Evolutionary conservation across 2,113 vertebrate genomes (phyloP), one percentile per base, ranked within the genome.

Genomic region (Leucopternis melanops): DNA sequence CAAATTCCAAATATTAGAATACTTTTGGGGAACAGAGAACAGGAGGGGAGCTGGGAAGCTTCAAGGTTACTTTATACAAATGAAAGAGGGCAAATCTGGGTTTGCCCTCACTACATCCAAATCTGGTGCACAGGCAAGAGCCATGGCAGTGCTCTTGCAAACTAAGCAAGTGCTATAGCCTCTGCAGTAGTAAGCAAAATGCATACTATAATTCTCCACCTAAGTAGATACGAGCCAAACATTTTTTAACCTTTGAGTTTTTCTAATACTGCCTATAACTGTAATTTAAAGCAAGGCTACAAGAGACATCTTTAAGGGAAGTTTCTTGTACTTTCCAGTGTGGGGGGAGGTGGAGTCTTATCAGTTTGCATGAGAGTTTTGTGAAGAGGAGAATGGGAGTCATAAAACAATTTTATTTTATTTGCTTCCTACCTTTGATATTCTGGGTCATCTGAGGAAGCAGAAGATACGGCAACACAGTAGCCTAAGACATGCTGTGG

Each of bases 1-100:
- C 92, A 95, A 91, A 94, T 97, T 94, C 89, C 81, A 66, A 96
- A 72, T 95, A 94, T 61, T 69, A 87, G 81, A 92, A 75, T 81
- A 72, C 61, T 86, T 95, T 42, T 12, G 31, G 69, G 57, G 78
- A 92, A 89, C 70, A 84, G 73, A 94, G 59, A 89, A 67, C 77
- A 91, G 84, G 38, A 90, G 63, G 59, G 25, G 57, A 79, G 49
- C 73, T 96, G 81, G 71, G 84, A 96, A 94, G 40, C 5, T 42
- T 95, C 78, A 89, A 14, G 32, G 10, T 81, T 70, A 59, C 25
- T 79, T 92, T 47, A 92, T 69, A 66, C 50, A 95, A 95, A 89
- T 80, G 14, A 40, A 79, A 74, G 36, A 89, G 34, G 54, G 62
- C 61, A 92, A 94, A 79, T 54, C 40, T 75, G 49, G 16, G 34